Conservation (phyloP, 2,888 invertebrate species). For the Pinctada fucata region DNA sequence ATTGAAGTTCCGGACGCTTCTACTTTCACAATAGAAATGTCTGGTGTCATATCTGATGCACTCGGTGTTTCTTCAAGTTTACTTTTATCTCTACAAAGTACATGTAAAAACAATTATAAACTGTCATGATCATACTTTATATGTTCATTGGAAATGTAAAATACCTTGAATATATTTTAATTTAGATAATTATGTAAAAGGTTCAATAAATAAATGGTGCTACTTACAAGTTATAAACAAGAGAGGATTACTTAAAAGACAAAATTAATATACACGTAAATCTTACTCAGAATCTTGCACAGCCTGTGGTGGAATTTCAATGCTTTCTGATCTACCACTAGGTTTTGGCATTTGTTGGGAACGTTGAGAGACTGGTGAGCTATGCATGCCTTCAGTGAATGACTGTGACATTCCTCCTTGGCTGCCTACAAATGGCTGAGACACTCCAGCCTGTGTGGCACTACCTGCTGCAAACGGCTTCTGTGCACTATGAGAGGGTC, state of each 20-base stretch:
- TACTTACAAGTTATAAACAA: too few relatives aligned
- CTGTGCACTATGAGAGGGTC: constrained; percentile 14
- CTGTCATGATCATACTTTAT: background rate
- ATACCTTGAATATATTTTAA: too few relatives aligned
- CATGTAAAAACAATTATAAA: background rate
- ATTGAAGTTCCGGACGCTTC: constrained; percentile 12
- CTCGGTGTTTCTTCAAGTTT: constrained; percentile 24
- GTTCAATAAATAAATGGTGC: too few relatives aligned
- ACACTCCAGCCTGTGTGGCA: constrained; percentile 31
- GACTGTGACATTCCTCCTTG: constrained; percentile 13
- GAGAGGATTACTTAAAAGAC: too few relatives aligned
- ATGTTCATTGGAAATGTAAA: too few relatives aligned
- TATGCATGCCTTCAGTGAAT: constrained; percentile 4
- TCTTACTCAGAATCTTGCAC: background rate
- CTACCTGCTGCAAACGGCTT: constrained; percentile 43
- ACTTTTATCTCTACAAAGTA: constrained; percentile 13
- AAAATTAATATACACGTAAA: too few relatives aligned
- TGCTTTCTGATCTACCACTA: constrained; percentile 9
- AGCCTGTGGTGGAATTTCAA: constrained; percentile 1
- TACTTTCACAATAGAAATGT: constrained; percentile 38
- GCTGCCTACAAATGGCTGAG: constrained; percentile 2
- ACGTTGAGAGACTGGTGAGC: constrained; percentile 4
- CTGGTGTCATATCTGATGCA: constrained; percentile 38
- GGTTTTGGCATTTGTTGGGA: constrained; percentile 3
- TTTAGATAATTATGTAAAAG: too few relatives aligned